Base-by-base conservation (phyloP, 2,888 invertebrate species). In the Acronicta alni region DNA sequence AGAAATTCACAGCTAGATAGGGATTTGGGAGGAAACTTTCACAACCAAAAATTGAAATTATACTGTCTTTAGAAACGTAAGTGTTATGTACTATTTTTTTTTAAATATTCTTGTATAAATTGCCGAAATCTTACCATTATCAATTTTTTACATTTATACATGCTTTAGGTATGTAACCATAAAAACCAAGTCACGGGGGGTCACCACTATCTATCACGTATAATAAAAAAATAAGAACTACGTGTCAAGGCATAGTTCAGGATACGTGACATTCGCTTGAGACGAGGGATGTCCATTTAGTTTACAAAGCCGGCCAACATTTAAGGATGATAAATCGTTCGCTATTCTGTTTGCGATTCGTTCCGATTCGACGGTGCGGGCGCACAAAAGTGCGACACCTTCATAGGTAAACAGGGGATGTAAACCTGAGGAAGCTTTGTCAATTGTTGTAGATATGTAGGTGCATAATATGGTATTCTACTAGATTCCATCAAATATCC, bases 301-400 rank as follows among this genome's bases (percentile, higher is more conserved):
- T 82, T 78, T 67, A 89, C 87, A 90, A 89, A 85, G 83, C 81
- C 79, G 85, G 81, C 85, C 73, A 90, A 86, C 86, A 84, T 89
- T 93, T 92, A 91, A 92, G 91, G 88, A 93, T 94, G 94, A 94
- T 93, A 91, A 92, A 94, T 94, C 90, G 93, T 79, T 74, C 70
- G 68, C 67, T 80, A 84, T 92, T 92, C 86, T 88, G 86, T 85
- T 74, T 81, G 73, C 89, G 81, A 93, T 94, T 93, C 93, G 93
- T 94, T 94, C 94, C 93, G 85, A 83, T 77, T 85, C 85, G 77
- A 81, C 80, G 82, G 82, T 81, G 75, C 23, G 23, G 43, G 43
- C 26, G 78, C 81, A 82, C 87, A 91, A 92, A 92, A 87, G 90
- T 87, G 81, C 84, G 85, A 88, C 89, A 90, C 88, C 89, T 89